phyloP scores from a whole-genome alignment of 2,888 invertebrate species.

The Anthoptus insignis region DNA sequence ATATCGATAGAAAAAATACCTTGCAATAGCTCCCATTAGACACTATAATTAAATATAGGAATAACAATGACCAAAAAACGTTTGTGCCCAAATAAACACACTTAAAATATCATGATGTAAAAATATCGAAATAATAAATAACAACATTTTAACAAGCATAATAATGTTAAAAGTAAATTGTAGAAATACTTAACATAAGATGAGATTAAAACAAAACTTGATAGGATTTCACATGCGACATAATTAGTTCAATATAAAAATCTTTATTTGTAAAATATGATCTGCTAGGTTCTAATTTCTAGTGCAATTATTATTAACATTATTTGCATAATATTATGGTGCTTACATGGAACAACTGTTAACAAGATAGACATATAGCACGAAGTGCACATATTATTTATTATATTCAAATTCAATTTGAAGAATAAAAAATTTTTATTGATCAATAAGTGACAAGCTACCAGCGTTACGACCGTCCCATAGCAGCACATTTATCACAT shows the following conservation, averaged over 20 bases:
- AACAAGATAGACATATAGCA: constrained; percentile 22
- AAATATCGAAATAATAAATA: constrained; percentile 57
- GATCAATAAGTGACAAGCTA: not conserved
- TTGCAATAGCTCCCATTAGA: constrained; percentile 47
- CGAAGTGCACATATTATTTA: constrained; percentile 2
- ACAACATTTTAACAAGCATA: constrained; percentile 62
- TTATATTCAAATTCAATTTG: constrained; percentile 1
- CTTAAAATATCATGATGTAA: constrained; percentile 49
- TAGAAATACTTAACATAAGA: constrained; percentile 51
- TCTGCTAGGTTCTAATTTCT: constrained; percentile 33
- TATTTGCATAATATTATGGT: constrained; percentile 29
- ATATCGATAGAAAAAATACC: constrained; percentile 26
- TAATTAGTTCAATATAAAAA: constrained; percentile 35
- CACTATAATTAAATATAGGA: constrained; percentile 39
- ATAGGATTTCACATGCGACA: constrained; percentile 35
- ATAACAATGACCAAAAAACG: constrained; percentile 51
- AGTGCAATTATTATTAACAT: constrained; percentile 36
- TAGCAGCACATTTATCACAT: not conserved
- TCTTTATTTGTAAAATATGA: constrained; percentile 22
- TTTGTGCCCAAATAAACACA: constrained; percentile 59
- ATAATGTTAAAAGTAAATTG: constrained; percentile 47
- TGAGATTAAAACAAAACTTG: constrained; percentile 47
- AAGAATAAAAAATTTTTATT: constrained; percentile 7
- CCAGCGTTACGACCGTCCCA: not conserved
- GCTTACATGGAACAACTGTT: constrained; percentile 30